These are phyloP conservation scores for Drosophila trapezifrons DNA, from an alignment of 1,140 invertebrate genomes.

Conservation along the genomic window DNA sequence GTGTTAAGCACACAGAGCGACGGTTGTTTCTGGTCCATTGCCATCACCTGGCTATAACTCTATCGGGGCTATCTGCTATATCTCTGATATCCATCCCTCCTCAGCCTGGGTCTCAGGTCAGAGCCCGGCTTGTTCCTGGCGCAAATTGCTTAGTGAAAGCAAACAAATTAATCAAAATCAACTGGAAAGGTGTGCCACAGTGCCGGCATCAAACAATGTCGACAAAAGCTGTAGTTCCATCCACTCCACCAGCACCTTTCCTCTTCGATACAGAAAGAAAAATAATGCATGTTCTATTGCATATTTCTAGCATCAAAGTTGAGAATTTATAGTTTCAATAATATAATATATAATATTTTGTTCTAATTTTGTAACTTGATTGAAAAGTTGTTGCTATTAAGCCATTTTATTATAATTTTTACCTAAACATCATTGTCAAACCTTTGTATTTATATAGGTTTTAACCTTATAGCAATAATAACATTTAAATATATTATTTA, in stretches of 20 bases:
- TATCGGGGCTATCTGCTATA: constrained; percentile 47
- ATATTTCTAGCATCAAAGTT: neutral
- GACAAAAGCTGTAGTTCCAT: constrained; percentile 23
- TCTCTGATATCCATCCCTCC: constrained; percentile 5
- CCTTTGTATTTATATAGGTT: too few species aligned
- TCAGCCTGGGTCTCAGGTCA: constrained; percentile 16
- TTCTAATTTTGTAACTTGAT: too few species aligned
- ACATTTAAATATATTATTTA: too few species aligned
- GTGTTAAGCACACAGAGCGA: constrained; percentile 63
- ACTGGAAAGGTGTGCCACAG: constrained; percentile 59
- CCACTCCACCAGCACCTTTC: constrained; percentile 6
- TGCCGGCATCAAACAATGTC: constrained; percentile 57
- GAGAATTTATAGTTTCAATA: too few species aligned
- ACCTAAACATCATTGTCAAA: too few species aligned
- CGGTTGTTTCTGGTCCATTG: constrained; percentile 68
- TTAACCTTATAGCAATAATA: too few species aligned
- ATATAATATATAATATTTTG: too few species aligned
- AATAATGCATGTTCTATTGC: neutral
- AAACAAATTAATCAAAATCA: constrained; percentile 83
- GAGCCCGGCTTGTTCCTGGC: constrained; percentile 31
- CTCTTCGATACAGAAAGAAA: constrained; percentile 3
- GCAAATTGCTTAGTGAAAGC: constrained; percentile 77
- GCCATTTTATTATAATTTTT: too few species aligned
- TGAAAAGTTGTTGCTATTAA: too few species aligned
- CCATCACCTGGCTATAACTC: constrained; percentile 72